Conservation (phyloP, 2,888 invertebrate genomes). For the Dynastes grantii region DNA sequence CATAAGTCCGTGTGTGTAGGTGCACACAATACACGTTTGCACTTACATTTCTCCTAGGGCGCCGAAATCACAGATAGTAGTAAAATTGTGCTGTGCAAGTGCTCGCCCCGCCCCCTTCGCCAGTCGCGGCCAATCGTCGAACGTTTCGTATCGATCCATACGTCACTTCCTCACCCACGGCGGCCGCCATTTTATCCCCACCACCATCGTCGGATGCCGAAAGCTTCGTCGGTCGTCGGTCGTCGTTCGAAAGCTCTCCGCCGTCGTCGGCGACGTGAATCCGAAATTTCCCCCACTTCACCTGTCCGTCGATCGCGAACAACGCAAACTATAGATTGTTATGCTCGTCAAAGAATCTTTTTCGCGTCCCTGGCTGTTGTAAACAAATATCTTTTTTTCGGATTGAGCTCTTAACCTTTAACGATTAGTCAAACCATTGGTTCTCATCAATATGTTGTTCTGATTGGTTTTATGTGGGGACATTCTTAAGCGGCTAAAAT, state of each 20-base stretch:
- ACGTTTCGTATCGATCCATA: constrained; percentile 70
- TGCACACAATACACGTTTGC: constrained; percentile 54
- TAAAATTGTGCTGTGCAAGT: constrained; percentile 65
- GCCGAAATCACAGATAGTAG: constrained; percentile 65
- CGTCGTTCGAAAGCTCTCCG: constrained; percentile 45
- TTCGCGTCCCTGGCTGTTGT: constrained; percentile 46
- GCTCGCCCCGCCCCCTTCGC: constrained; percentile 63
- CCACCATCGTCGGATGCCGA: constrained; percentile 53
- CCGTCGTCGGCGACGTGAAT: constrained; percentile 32
- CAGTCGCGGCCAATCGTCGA: constrained; percentile 67
- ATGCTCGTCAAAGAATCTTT: constrained; percentile 58
- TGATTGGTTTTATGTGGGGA: not conserved
- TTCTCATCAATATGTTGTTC: not conserved
- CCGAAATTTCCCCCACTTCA: constrained; percentile 28
- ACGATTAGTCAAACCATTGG: too few species aligned
- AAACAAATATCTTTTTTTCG: too few species aligned
- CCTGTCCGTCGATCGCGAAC: constrained; percentile 52
- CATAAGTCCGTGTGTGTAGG: constrained; percentile 35
- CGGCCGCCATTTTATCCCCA: constrained; percentile 69
- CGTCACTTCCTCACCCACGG: constrained; percentile 68
- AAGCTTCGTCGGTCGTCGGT: constrained; percentile 55
- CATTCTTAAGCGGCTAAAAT: too few species aligned
- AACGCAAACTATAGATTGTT: constrained; percentile 59
- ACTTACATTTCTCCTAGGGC: constrained; percentile 29
- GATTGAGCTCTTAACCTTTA: too few species aligned